These are phyloP conservation scores for Proales similis DNA, from an alignment of 1,140 invertebrate genomes.

Conservation along the genomic window DNA sequence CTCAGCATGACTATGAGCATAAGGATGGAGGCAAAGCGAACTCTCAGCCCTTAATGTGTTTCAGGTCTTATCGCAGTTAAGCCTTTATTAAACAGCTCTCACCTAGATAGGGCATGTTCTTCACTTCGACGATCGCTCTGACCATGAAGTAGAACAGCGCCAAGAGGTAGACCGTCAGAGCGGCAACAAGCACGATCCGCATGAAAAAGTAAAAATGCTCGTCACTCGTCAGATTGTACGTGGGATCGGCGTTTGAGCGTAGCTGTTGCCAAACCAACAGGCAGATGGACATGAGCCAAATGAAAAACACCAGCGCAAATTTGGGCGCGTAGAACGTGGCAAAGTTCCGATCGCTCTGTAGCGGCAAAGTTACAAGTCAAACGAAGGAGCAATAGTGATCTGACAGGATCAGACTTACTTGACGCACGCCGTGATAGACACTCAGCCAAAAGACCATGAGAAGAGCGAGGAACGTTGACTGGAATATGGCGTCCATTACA, in stretches of 20 bases:
- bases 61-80: too few species aligned
- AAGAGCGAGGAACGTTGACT: slow-evolving; percentile 77
- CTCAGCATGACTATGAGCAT: slow-evolving; percentile 75
- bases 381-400: neutral
- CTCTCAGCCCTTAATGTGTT: slow-evolving; percentile 67
- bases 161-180: slow-evolving; percentile 72
- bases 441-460: slow-evolving; percentile 87
- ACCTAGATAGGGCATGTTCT: slow-evolving; percentile 95
- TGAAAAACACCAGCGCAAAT: slow-evolving; percentile 71
- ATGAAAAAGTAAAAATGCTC: slow-evolving; percentile 27
- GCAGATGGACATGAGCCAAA: slow-evolving; percentile 79
- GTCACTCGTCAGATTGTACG: slow-evolving; percentile 80
- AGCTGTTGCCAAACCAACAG: slow-evolving; percentile 83
- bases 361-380: slow-evolving; percentile 40
- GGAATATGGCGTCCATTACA: slow-evolving; percentile 78
- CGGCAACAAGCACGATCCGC: slow-evolving; percentile 52
- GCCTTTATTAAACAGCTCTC: slow-evolving; percentile 45
- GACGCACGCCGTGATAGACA: slow-evolving; percentile 83
- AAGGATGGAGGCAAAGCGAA: slow-evolving; percentile 79
- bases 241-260: slow-evolving; percentile 65
- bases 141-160: slow-evolving; percentile 76
- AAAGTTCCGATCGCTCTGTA: slow-evolving; percentile 74
- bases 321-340: slow-evolving; percentile 84
- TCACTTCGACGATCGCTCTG: slow-evolving; percentile 81
- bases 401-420: slow-evolving; percentile 57